phyloP scores from a whole-genome alignment of 2,888 invertebrate species.

The Eupithecia abbreviata region DNA sequence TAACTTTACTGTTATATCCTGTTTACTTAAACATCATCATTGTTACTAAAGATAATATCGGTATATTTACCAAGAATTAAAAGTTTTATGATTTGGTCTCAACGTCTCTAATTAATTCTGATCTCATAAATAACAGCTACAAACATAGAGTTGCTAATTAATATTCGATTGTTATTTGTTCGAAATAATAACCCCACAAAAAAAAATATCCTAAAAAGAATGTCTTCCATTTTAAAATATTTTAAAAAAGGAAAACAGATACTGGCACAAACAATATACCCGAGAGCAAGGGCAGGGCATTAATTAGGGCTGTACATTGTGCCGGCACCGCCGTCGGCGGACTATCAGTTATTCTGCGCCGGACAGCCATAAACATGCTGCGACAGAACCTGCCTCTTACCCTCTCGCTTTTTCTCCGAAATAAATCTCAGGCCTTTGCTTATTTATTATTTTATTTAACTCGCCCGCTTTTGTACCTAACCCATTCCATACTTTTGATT shows the following conservation, averaged over 20 bases:
- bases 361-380: constrained; percentile 74
- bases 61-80: background rate
- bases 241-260: constrained; percentile 57
- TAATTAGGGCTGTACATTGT: constrained; percentile 78
- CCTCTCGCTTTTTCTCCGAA: constrained; percentile 69
- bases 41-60: background rate
- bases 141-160: background rate
- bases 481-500: constrained; percentile 79
- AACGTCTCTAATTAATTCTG: background rate
- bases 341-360: constrained; percentile 47
- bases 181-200: background rate
- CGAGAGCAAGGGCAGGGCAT: constrained; percentile 67
- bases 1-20: constrained; percentile 1
- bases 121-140: background rate
- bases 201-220: constrained; percentile 3
- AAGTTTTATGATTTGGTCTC: background rate
- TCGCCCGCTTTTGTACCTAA: constrained; percentile 75
- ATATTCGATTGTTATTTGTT: background rate
- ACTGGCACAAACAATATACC: constrained; percentile 66
- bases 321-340: constrained; percentile 35
- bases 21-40: constrained; percentile 4
- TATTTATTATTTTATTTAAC: constrained; percentile 83
- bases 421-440: constrained; percentile 80
- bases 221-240: constrained; percentile 5
- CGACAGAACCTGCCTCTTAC: constrained; percentile 77